Base-by-base conservation (phyloP, 1,140 invertebrate species). In the Leptestheria dahalacensis region DNA sequence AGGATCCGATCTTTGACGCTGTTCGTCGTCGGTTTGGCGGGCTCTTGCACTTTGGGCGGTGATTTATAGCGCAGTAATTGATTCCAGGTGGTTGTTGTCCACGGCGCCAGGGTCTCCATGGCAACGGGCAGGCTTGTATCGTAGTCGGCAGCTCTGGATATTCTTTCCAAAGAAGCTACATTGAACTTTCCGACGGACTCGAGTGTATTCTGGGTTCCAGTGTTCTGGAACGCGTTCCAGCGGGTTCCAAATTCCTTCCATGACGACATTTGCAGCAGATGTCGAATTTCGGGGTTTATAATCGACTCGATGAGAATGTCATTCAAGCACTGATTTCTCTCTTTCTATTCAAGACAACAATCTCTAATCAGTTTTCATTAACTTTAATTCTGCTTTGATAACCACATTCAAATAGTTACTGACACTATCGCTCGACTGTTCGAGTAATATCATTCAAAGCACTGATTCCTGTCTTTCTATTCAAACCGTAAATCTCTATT, bases 61-160 rank as follows among this genome's bases (percentile, higher is more conserved):
- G 23, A 10, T 29, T 56, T 56, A 12, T 20, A 41, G 26, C 53
- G 26, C 2, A 56, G 53, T 56, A 56, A 41, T 25, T 29, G 53
- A 25, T 56, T 56, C 53, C 53, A 56, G 6, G 33, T 6, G 6
- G 33, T 41, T 41, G 33, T 41, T 6, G 6, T 41, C 33, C 33
- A 41, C 6, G 33, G 33, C 15, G 6, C 15, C 15, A 41, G 33
- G 6, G 33, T 41, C 15, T 41, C 33, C 33, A 41, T 41, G 33
- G 33, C 33, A 41, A 41, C 33, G 33, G 33, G 6, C 33, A 41
- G 15, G 6, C 15, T 6, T 41, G 6, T 41, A 9, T 41, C 33
- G 33, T 15, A 41, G 15, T 41, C 15, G 15, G 6, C 33, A 15
- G 15, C 6, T 41, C 15, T 41, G 6, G 6, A 6, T 41, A 41